These are phyloP conservation scores for Hemistola chrysoprasaria DNA, from an alignment of 2,888 invertebrate genomes.

Conservation along the genomic window DNA sequence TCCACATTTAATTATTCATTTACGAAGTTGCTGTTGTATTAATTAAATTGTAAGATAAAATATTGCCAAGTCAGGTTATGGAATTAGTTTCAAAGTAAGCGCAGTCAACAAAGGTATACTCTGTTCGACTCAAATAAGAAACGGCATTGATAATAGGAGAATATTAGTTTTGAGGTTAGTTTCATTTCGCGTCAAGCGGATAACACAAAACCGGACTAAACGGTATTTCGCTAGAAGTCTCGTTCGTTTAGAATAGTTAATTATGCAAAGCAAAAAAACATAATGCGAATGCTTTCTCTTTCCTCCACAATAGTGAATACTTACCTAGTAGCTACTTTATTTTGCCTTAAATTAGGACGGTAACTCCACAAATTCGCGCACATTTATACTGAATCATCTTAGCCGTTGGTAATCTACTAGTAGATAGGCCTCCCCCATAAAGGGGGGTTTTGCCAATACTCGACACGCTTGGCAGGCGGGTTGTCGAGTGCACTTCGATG, in stretches of 20 bases:
- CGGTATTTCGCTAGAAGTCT: slow-evolving; percentile 8
- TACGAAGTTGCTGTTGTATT: slow-evolving; percentile 15
- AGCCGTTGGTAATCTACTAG: no score
- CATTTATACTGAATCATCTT: no score
- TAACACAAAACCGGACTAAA: slow-evolving; percentile 5
- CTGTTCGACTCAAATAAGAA: slow-evolving; percentile 9
- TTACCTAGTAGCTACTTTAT: no score
- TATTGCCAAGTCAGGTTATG: slow-evolving; percentile 19
- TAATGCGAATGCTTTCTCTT: slow-evolving; percentile 4
- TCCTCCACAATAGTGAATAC: no score
- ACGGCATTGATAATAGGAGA: neutral
- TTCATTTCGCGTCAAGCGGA: slow-evolving; percentile 2
- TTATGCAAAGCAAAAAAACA: slow-evolving; percentile 12
- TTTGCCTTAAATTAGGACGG: no score
- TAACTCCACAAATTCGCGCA: no score
- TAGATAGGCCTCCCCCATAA: no score
- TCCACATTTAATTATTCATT: slow-evolving; percentile 14
- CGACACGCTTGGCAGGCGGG: no score
- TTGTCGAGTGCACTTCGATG: no score
- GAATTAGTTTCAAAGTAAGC: slow-evolving; percentile 17
- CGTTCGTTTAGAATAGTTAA: slow-evolving; percentile 17
- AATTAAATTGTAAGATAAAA: slow-evolving; percentile 21
- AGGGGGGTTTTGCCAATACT: no score
- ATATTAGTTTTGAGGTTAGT: neutral
- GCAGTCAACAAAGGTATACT: slow-evolving; percentile 7